These are phyloP conservation scores for Glossophaga mutica DNA, from an alignment of 2,797 vertebrate genomes.

Conservation along the genomic window DNA sequence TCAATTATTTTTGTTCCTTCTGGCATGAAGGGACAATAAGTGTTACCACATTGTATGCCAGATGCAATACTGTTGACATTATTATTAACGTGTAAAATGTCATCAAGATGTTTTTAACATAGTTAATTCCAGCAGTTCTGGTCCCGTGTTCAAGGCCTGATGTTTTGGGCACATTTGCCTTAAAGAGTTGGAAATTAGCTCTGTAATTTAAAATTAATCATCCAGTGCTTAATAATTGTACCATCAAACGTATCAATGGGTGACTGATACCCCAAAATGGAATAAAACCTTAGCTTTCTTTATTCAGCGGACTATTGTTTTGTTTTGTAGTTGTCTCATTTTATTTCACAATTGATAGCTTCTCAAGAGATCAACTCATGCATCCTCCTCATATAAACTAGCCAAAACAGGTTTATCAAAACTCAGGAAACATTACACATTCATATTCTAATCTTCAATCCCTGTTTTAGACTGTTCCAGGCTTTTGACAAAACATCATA, in stretches of 20 bases:
- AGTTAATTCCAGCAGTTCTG: background rate
- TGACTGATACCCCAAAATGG: background rate
- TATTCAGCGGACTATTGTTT: background rate
- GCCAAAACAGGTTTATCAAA: background rate
- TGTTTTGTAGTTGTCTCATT: background rate
- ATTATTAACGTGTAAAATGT: background rate
- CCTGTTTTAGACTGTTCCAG: background rate
- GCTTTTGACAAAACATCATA: background rate
- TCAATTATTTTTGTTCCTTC: background rate
- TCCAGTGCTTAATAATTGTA: background rate
- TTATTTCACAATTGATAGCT: background rate
- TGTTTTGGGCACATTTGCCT: background rate
- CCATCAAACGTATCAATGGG: background rate
- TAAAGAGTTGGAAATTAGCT: background rate
- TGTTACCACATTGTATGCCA: background rate
- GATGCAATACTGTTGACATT: background rate
- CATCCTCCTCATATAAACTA: background rate
- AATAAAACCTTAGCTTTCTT: background rate
- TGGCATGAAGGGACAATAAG: background rate
- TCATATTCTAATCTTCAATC: background rate
- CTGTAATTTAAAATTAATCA: background rate
- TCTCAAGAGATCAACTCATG: background rate
- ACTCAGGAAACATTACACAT: background rate
- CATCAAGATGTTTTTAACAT: background rate
- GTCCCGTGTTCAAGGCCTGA: background rate